Evolutionary conservation across 2,888 invertebrate species (phyloP).

Genomic region (Frankliniella intonsa): DNA sequence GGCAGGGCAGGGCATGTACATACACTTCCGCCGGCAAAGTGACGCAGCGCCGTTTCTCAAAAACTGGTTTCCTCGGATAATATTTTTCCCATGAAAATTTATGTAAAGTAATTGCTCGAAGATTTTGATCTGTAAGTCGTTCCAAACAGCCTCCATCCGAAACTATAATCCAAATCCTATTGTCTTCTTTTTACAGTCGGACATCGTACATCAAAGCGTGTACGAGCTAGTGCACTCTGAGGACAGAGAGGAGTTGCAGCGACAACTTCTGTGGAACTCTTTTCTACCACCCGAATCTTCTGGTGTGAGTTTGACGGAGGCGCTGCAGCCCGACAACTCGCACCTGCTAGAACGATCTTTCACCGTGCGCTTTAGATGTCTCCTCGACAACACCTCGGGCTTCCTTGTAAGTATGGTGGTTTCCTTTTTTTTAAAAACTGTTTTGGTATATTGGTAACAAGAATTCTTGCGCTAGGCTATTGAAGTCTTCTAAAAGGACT

Average conservation of each 20-base stretch:
- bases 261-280: constrained; percentile 92
- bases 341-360: constrained; percentile 93
- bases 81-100: too few species aligned
- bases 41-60: too few species aligned
- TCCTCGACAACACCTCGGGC: constrained; percentile 98
- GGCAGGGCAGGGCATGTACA: too few species aligned
- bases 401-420: constrained; percentile 76
- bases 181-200: constrained; percentile 77
- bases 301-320: constrained; percentile 76
- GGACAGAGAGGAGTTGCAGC: constrained; percentile 93
- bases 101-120: too few species aligned
- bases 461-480: too few species aligned
- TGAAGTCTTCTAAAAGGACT: too few species aligned
- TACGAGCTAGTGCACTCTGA: constrained; percentile 99
- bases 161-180: too few species aligned
- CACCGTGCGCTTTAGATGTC: constrained; percentile 97
- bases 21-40: too few species aligned
- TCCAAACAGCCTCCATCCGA: too few species aligned
- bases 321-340: constrained; percentile 80
- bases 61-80: too few species aligned
- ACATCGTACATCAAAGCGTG: constrained; percentile 98
- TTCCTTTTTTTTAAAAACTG: not conserved
- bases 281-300: constrained; percentile 77
- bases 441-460: not conserved
- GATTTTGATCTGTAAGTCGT: too few species aligned